phyloP scores from a whole-genome alignment of 2,888 invertebrate genomes.

The Meandrusa payeni region DNA sequence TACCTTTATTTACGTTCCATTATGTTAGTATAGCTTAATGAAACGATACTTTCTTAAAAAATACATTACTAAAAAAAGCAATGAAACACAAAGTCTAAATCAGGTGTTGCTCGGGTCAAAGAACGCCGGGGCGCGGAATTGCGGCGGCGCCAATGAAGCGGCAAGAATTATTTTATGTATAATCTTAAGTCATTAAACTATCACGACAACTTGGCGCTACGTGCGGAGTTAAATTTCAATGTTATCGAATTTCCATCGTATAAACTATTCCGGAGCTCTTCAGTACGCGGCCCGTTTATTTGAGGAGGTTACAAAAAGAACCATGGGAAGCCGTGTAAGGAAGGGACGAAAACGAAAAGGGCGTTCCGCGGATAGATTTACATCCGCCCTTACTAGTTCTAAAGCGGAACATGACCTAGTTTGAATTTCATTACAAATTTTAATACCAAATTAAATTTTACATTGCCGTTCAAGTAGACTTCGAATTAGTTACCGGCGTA shows the following conservation, averaged over 20 bases:
- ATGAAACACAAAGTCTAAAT: too few species aligned
- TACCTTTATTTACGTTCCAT: too few species aligned
- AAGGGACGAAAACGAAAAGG: constrained; percentile 23
- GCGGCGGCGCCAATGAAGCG: too few species aligned
- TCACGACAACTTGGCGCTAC: constrained; percentile 43
- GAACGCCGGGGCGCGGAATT: too few species aligned
- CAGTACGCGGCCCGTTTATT: constrained; percentile 32
- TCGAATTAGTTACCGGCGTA: too few species aligned
- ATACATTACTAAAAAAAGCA: too few species aligned
- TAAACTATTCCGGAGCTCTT: constrained; percentile 45
- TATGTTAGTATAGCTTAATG: too few species aligned
- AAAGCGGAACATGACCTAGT: constrained; percentile 11
- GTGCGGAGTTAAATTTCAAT: constrained; percentile 51
- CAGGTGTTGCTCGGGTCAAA: too few species aligned
- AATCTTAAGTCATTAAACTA: too few species aligned
- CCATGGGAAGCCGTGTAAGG: constrained; percentile 26
- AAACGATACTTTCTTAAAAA: too few species aligned
- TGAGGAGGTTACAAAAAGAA: constrained; percentile 31
- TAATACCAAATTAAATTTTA: constrained; percentile 3
- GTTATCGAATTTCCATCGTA: constrained; percentile 55
- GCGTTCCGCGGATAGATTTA: constrained; percentile 24
- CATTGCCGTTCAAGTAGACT: too few species aligned
- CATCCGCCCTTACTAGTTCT: constrained; percentile 16
- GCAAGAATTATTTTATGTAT: too few species aligned
- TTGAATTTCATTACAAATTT: constrained; percentile 17